Conservation (phyloP, 2,113 vertebrate genomes). For the Eublepharis macularius region DNA sequence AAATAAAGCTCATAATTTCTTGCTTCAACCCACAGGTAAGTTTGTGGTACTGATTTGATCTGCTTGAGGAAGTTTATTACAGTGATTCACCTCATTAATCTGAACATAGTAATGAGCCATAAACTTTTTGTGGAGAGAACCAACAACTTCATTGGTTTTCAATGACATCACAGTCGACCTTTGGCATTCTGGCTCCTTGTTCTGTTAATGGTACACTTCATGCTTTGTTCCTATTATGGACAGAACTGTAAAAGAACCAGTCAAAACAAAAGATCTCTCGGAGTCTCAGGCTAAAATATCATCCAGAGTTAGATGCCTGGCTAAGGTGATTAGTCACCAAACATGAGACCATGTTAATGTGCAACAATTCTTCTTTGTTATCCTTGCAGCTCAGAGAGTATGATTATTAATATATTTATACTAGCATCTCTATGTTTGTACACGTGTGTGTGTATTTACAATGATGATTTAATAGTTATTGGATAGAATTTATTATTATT, state of each 20-base stretch:
- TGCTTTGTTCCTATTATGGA: slow-evolving; percentile 13
- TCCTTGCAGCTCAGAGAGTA: not conserved
- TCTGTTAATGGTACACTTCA: not conserved
- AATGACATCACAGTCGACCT: not conserved
- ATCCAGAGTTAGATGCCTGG: not conserved
- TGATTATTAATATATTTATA: not conserved
- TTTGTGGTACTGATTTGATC: slow-evolving; percentile 39
- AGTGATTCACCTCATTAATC: slow-evolving; percentile 54
- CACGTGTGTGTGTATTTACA: no score
- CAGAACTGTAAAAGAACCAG: slow-evolving; percentile 24
- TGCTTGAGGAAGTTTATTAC: slow-evolving; percentile 40
- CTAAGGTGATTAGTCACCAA: not conserved
- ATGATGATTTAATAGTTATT: no score
- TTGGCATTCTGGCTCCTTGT: not conserved
- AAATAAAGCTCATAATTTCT: slow-evolving; percentile 3
- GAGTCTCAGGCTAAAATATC: slow-evolving; percentile 38
- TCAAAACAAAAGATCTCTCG: slow-evolving; percentile 13
- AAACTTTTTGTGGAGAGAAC: slow-evolving; percentile 6
- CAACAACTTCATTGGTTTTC: no score
- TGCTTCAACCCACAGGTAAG: slow-evolving; percentile 9
- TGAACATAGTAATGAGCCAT: slow-evolving; percentile 50
- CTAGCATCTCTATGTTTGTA: no score
- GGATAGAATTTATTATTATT: no score
- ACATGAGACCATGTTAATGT: slow-evolving; percentile 9
- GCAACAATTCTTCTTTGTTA: not conserved